These are phyloP conservation scores for Serrognathus titanus DNA, from an alignment of 2,888 invertebrate genomes.

Conservation along the genomic window DNA sequence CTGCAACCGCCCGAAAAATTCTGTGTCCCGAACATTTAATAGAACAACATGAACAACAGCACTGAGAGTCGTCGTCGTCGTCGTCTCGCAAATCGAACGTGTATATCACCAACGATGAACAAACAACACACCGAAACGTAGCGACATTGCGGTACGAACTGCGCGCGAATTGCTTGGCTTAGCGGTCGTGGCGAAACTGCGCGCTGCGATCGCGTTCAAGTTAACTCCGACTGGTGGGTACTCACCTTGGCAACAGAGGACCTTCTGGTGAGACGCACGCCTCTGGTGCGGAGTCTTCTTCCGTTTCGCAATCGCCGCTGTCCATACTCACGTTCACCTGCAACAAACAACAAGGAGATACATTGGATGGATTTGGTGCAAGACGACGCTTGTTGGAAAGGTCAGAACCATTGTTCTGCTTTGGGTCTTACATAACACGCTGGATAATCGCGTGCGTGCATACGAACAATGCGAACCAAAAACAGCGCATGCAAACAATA, in stretches of 20 bases:
- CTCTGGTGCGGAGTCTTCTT: conserved; percentile 47
- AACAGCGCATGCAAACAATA: too few relatives aligned
- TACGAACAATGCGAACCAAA: too few relatives aligned
- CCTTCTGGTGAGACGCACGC: conserved; percentile 45
- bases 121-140: conserved; percentile 7
- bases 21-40: neutral
- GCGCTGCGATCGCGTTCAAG: conserved; percentile 11
- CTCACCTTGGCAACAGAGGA: conserved; percentile 43
- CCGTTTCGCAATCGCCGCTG: conserved; percentile 44
- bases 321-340: conserved; percentile 33
- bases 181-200: conserved; percentile 28
- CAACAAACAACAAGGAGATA: conserved; percentile 1
- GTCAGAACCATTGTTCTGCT: conserved; percentile 16
- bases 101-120: conserved; percentile 32
- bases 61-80: neutral
- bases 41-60: neutral
- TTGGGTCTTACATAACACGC: neutral
- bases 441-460: neutral
- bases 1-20: conserved; percentile 12
- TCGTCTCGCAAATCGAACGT: conserved; percentile 10
- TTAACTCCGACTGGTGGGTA: conserved; percentile 17
- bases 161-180: conserved; percentile 25
- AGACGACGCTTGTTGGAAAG: conserved; percentile 16
- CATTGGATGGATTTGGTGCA: neutral
- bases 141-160: conserved; percentile 21